Evolutionary conservation across 2,113 vertebrate species (phyloP).

Genomic region (Vidua macroura): DNA sequence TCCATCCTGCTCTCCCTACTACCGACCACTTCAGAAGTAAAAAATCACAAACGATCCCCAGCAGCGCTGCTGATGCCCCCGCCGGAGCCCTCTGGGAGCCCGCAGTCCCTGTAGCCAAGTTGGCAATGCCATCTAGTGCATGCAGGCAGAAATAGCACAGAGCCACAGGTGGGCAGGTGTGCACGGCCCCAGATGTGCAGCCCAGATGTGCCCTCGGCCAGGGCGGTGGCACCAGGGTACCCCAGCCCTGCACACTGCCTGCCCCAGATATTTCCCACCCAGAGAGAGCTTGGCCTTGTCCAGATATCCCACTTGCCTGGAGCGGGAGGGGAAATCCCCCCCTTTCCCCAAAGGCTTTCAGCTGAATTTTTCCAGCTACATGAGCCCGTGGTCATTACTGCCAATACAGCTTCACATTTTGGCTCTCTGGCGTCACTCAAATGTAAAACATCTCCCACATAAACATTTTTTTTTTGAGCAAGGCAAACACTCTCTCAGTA

Average conservation of each 20-base stretch:
- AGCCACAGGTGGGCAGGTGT: neutral
- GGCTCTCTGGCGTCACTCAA: slow-evolving; percentile 27
- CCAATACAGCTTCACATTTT: neutral
- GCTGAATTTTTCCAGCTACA: neutral
- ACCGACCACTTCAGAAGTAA: neutral
- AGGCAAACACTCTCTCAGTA: slow-evolving; percentile 19
- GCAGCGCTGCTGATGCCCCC: neutral
- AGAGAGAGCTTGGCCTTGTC: neutral
- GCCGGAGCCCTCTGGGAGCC: neutral
- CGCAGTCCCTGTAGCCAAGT: slow-evolving; percentile 54
- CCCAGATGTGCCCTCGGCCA: neutral
- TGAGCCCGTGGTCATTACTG: neutral
- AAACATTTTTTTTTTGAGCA: slow-evolving; percentile 8
- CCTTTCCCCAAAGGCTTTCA: neutral
- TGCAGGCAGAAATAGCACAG: slow-evolving; percentile 62
- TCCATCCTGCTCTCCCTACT: rapidly evolving
- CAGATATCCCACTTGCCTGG: neutral
- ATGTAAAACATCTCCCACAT: slow-evolving; percentile 43
- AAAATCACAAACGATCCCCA: neutral
- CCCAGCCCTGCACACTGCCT: neutral
- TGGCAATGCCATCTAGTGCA: slow-evolving; percentile 78
- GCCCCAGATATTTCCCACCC: neutral
- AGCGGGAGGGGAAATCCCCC: neutral
- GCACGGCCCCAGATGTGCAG: neutral
- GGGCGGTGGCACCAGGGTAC: neutral